A percentile compares a stretch with the other conserved stretches of the same genome.
Evolutionary conservation across 2,113 vertebrate genomes (phyloP).

Genomic region (Erythrocercus mccallii): DNA sequence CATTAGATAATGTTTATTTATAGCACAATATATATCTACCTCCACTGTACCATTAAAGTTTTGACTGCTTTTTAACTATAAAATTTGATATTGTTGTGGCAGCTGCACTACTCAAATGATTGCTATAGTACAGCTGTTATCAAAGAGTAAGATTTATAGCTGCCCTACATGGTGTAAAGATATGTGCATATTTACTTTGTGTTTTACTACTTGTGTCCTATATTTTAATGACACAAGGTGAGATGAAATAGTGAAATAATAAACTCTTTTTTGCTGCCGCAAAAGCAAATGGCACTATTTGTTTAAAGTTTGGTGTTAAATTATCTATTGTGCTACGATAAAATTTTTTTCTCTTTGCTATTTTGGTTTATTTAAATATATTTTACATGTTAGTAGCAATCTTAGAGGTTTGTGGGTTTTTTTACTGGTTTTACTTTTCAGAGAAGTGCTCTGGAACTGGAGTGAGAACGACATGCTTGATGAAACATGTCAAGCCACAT

Average conservation of each 20-base stretch:
- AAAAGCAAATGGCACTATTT: conserved; percentile 20
- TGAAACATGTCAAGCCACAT: background rate
- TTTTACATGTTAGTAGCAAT: background rate
- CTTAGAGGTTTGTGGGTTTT: background rate
- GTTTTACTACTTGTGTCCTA: conserved; percentile 73
- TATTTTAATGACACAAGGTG: conserved; percentile 79
- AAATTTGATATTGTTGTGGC: conserved; percentile 81
- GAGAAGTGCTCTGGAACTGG: background rate
- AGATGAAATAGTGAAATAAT: conserved; percentile 73
- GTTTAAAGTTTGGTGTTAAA: conserved; percentile 34
- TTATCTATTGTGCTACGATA: background rate
- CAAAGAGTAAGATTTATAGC: conserved; percentile 75
- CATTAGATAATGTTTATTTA: conserved; percentile 82
- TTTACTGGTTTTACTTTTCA: background rate
- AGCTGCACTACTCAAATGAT: conserved; percentile 77
- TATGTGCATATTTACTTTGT: conserved; percentile 79
- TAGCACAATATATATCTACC: conserved; percentile 73
- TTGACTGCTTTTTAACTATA: conserved; percentile 81
- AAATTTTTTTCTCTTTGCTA: background rate
- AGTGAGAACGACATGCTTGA: background rate
- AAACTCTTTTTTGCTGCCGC: conserved; percentile 40
- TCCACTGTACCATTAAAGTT: conserved; percentile 78
- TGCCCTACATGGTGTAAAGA: conserved; percentile 71
- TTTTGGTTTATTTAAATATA: background rate
- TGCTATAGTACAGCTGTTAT: conserved; percentile 77